These are phyloP conservation scores for Sebastolobus alascanus DNA, from an alignment of 2,797 vertebrate species.

Conservation along the genomic window DNA sequence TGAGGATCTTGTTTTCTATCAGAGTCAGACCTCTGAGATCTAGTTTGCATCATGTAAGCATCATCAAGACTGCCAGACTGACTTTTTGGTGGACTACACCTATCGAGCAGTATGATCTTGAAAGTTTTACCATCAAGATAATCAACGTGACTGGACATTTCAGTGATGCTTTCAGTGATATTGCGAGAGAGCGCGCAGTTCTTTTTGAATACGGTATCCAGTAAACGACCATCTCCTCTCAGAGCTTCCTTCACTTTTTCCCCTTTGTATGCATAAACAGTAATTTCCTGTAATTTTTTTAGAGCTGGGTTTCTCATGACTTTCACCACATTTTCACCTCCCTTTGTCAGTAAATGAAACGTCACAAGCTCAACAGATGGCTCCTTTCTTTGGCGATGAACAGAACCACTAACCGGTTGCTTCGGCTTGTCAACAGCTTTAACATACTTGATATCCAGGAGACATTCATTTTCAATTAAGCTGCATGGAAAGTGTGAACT, in stretches of 20 bases:
- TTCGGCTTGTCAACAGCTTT: neutral
- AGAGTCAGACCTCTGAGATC: neutral
- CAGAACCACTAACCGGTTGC: fast-evolving
- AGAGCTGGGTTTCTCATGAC: constrained; percentile 55
- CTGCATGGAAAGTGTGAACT: constrained; percentile 56
- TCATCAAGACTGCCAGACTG: constrained; percentile 43
- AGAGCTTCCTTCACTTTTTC: constrained; percentile 68
- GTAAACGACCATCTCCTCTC: constrained; percentile 63
- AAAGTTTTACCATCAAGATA: constrained; percentile 43
- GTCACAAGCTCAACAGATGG: constrained; percentile 11
- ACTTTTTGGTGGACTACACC: constrained; percentile 23
- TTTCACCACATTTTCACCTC: neutral
- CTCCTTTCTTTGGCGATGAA: neutral
- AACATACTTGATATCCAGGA: constrained; percentile 20
- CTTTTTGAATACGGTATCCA: fast-evolving
- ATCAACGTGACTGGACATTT: constrained; percentile 45
- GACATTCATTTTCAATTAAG: constrained; percentile 15
- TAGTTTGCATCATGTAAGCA: neutral
- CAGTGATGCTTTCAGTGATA: fast-evolving
- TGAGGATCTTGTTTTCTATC: neutral
- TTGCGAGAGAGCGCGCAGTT: neutral
- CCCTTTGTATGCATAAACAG: constrained; percentile 58
- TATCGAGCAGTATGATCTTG: constrained; percentile 3
- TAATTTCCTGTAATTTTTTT: neutral
- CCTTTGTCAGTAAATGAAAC: constrained; percentile 56